phyloP scores from a whole-genome alignment of 2,113 vertebrate genomes.

The Oncorhynchus mykiss region DNA sequence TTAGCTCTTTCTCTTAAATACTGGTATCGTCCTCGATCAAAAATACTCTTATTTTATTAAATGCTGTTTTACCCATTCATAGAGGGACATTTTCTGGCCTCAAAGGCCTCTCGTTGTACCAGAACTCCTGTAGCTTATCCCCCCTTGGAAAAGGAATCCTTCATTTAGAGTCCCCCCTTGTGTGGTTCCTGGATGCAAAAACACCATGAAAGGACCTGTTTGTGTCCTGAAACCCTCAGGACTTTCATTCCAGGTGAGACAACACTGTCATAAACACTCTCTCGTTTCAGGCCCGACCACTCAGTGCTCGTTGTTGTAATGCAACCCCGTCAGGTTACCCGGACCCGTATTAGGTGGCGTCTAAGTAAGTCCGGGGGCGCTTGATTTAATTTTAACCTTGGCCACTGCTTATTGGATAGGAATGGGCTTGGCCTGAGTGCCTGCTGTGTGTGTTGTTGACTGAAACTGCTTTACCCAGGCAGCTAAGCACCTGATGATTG shows the following conservation, averaged over 20 bases:
- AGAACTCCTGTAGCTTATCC: constrained; percentile 1
- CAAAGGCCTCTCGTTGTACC: not conserved
- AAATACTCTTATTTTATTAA: constrained; percentile 1
- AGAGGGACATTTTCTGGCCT: not conserved
- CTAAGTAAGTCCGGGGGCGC: constrained; percentile 7
- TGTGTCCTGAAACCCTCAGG: constrained; percentile 50
- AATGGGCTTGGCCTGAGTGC: constrained; percentile 20
- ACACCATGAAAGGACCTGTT: constrained; percentile 56
- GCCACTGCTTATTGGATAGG: constrained; percentile 32
- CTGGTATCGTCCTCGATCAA: not conserved
- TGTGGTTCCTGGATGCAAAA: constrained; percentile 24
- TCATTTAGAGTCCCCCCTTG: constrained; percentile 17
- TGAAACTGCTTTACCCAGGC: constrained; percentile 33
- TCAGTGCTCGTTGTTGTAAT: constrained; percentile 15
- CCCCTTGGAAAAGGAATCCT: constrained; percentile 13
- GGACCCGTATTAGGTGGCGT: constrained; percentile 12
- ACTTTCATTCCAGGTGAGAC: constrained; percentile 60
- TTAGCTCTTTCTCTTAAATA: no score
- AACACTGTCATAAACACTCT: constrained; percentile 36
- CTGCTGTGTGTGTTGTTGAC: constrained; percentile 25
- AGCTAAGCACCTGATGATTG: constrained; percentile 37
- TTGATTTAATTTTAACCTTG: constrained; percentile 37
- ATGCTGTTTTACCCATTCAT: constrained; percentile 3
- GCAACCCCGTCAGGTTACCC: constrained; percentile 19
- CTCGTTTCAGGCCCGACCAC: constrained; percentile 44